Percentiles rank a stretch among this genome's conserved stretches.
These are phyloP conservation scores for Cepaea nemoralis DNA, from an alignment of 1,140 invertebrate species.

Conservation along the genomic window DNA sequence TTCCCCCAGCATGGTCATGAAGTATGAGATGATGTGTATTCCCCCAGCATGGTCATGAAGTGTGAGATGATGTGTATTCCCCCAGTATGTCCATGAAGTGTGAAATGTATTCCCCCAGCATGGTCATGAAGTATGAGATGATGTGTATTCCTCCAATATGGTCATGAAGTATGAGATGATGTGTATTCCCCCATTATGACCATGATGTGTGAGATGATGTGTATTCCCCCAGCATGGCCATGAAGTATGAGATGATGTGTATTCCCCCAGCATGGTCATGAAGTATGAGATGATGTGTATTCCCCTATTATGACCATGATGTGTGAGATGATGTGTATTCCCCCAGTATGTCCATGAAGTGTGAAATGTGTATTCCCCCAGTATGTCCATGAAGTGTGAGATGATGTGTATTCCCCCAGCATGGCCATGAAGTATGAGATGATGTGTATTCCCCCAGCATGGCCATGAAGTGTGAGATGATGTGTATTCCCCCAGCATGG, in stretches of 20 bases:
- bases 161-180: conserved; percentile 14
- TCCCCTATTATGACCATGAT: neutral
- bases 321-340: conserved; percentile 26
- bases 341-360: neutral
- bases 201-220: conserved; percentile 19
- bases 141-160: neutral
- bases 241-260: conserved; percentile 26
- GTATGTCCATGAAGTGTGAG: conserved; percentile 8
- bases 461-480: conserved; percentile 16
- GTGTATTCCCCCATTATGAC: neutral
- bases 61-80: conserved; percentile 27
- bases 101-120: conserved; percentile 16
- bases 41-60: neutral
- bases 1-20: neutral
- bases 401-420: conserved; percentile 6
- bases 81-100: neutral
- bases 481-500: neutral
- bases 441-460: neutral
- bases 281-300: conserved; percentile 21
- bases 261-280: neutral
- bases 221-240: neutral
- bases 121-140: conserved; percentile 13
- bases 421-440: conserved; percentile 12
- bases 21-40: conserved; percentile 23
- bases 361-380: conserved; percentile 20